Evolutionary conservation across 1,140 invertebrate species (phyloP).

Genomic region (Pemphigus obesinymphae): DNA sequence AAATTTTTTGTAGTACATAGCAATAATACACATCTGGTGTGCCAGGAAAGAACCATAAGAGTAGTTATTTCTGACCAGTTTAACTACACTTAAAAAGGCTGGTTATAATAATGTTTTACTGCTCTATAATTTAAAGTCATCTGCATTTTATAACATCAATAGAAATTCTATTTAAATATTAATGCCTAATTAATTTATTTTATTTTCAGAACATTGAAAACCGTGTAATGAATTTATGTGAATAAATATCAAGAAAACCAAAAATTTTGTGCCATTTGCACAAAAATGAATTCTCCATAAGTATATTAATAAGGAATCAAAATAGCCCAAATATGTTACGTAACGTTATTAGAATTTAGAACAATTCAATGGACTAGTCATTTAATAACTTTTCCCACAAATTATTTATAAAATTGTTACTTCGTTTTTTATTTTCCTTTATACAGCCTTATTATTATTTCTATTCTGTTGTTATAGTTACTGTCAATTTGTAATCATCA

Average conservation of each 20-base stretch:
- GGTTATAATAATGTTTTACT: too few relatives aligned
- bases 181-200: not conserved
- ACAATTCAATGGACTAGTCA: slow-evolving; percentile 6
- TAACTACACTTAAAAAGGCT: too few relatives aligned
- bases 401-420: not conserved
- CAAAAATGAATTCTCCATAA: not conserved
- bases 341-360: not conserved
- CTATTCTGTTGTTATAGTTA: not conserved
- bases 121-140: too few relatives aligned
- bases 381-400: not conserved
- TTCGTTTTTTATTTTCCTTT: not conserved
- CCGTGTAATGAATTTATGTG: not conserved
- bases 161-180: not conserved
- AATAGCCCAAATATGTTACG: not conserved
- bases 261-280: not conserved
- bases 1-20: too few relatives aligned
- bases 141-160: too few relatives aligned
- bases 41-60: too few relatives aligned
- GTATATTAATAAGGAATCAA: not conserved
- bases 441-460: not conserved
- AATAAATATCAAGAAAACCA: not conserved
- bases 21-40: too few relatives aligned
- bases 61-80: too few relatives aligned
- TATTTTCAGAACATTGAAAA: slow-evolving; percentile 7
- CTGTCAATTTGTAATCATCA: too few relatives aligned